Evolutionary conservation across 2,113 vertebrate species (phyloP).

Genomic region (Murina feae): DNA sequence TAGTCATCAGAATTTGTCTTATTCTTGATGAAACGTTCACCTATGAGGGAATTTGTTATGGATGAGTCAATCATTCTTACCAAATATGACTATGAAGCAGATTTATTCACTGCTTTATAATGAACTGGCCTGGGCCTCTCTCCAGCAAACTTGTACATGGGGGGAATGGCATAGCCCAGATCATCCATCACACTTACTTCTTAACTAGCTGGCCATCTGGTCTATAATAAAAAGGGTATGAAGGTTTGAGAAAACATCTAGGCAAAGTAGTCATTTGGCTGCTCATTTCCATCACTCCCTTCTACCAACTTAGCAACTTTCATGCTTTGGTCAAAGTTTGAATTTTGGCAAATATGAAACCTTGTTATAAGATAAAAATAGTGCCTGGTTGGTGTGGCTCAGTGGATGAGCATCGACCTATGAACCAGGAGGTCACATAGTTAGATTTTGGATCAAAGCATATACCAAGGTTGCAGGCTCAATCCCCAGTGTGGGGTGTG

Average conservation of each 20-base stretch:
- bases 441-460: too few species aligned
- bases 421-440: too few species aligned
- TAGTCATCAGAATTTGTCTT: slow-evolving; percentile 2
- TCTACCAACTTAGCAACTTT: not conserved
- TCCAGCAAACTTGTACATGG: not conserved
- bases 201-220: not conserved
- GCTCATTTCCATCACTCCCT: not conserved
- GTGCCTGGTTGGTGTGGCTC: not conserved
- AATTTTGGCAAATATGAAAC: not conserved
- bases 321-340: not conserved
- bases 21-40: not conserved
- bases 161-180: not conserved
- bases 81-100: not conserved
- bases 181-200: not conserved
- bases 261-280: not conserved
- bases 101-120: not conserved
- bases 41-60: not conserved
- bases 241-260: not conserved
- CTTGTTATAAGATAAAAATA: not conserved
- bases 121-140: not conserved
- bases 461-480: too few species aligned
- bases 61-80: not conserved
- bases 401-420: too few species aligned
- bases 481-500: too few species aligned
- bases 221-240: not conserved